phyloP scores from a whole-genome alignment of 2,113 vertebrate species.

The Solea solea region DNA sequence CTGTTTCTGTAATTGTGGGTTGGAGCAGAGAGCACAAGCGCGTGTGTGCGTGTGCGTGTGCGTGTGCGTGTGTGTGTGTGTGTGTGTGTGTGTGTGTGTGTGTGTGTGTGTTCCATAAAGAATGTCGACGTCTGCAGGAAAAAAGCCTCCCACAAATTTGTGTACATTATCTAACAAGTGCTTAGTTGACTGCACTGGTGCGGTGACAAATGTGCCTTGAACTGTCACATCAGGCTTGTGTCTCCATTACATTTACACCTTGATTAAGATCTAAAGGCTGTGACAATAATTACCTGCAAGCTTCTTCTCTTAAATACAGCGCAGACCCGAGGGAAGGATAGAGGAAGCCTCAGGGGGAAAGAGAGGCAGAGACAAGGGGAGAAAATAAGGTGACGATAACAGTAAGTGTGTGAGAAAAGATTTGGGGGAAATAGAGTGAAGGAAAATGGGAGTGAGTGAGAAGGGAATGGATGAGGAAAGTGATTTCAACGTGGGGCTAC shows the following conservation, averaged over 20 bases:
- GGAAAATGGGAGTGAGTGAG: not conserved
- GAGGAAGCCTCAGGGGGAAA: not conserved
- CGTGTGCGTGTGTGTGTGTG: slow-evolving; percentile 1
- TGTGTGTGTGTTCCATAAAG: not conserved
- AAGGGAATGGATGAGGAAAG: slow-evolving; percentile 2
- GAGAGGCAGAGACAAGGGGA: not conserved
- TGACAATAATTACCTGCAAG: slow-evolving; percentile 59
- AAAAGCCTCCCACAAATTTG: not conserved
- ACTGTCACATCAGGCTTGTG: slow-evolving; percentile 16
- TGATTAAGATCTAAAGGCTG: slow-evolving; percentile 61
- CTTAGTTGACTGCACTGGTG: not conserved
- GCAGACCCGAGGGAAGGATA: slow-evolving; percentile 14
- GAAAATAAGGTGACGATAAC: slow-evolving; percentile 6
- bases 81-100: not conserved
- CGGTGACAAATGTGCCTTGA: slow-evolving; percentile 2
- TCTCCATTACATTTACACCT: slow-evolving; percentile 36
- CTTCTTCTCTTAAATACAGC: slow-evolving; percentile 23
- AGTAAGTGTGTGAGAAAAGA: slow-evolving; percentile 5
- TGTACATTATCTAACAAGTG: slow-evolving; percentile 8
- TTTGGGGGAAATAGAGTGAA: not conserved
- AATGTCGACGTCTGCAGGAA: not conserved
- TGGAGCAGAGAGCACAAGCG: slow-evolving; percentile 24
- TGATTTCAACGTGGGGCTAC: not conserved
- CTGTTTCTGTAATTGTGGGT: slow-evolving; percentile 64
- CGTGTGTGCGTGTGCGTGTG: not conserved